Evolutionary conservation across 2,888 invertebrate species (phyloP).

Genomic region (Heteropelma amictum): DNA sequence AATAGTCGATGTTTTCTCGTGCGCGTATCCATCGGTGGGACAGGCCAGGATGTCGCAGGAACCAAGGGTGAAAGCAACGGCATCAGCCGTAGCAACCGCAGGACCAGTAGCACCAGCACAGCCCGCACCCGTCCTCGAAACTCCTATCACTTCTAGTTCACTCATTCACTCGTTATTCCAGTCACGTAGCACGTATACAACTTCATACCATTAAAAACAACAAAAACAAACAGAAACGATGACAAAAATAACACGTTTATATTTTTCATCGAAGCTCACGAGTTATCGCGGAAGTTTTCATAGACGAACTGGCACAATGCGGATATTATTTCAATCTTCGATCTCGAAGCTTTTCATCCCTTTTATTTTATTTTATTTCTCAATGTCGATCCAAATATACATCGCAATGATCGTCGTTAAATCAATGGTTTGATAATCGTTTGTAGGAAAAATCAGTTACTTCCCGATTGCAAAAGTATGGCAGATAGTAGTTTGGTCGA

Average conservation of each 20-base stretch:
- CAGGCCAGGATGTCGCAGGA: conserved; percentile 40
- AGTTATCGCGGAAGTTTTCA: too few relatives aligned
- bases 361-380: neutral
- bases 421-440: too few relatives aligned
- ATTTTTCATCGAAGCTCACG: too few relatives aligned
- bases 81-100: conserved; percentile 48
- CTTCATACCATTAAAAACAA: conserved; percentile 2
- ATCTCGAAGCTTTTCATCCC: too few relatives aligned
- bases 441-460: too few relatives aligned
- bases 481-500: conserved; percentile 14
- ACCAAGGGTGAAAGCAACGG: conserved; percentile 46
- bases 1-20: conserved; percentile 51
- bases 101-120: conserved; percentile 46
- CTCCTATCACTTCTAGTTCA: conserved; percentile 49
- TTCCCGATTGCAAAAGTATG: too few relatives aligned
- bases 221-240: neutral
- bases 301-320: too few relatives aligned
- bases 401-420: too few relatives aligned
- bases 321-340: too few relatives aligned
- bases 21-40: conserved; percentile 53
- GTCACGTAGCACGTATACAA: conserved; percentile 35
- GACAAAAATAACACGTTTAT: neutral
- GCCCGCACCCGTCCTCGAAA: conserved; percentile 53
- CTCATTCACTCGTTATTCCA: conserved; percentile 49
- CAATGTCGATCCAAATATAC: too few relatives aligned